Evolutionary conservation across 2,113 vertebrate genomes (phyloP), one percentile per base, ranked within the genome.

Genomic region (Sula dactylatra): DNA sequence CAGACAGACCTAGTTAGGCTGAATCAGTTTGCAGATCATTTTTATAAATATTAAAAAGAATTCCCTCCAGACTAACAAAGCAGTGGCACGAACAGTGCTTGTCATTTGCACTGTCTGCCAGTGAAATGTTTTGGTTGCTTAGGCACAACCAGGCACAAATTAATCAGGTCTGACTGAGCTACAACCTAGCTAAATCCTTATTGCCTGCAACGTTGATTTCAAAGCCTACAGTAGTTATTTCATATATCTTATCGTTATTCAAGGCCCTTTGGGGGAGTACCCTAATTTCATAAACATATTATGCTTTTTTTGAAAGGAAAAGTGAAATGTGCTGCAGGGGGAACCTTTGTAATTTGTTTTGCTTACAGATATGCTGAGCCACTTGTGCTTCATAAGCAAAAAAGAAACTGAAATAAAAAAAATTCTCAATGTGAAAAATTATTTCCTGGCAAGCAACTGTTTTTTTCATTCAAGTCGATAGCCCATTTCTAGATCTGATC

Each of bases 1-100:
- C 72, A 86, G 93, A 47, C 91, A 95, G 90, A 87, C 74, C 88
- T 59, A 86, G 85, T 61, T 96, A 67, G 74, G 61, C 59, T 86
- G 42, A 91, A 83, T 72, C 55, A 70, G 64, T 80, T 55, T 95
- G 56, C 82, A 93, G 72, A 92, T 66, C 3, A 16, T 83, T 95
- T 93, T 96, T 66, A 86, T 94, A 92, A 97, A 96, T 96, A 94
- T 96, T 95, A 93, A 96, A 90, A 90, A 79, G 72, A 67, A 93
- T 81, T 34, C 82, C 64, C 74, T 94, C 81, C 73, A 88, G 96
- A 95, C 29, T 86, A 82, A 82, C 62, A 95, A 82, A 89, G 49
- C 70, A 70, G 42, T 66, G 64, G 55, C 58, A 77, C 54, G 59
- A 47, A 42, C 20, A 67, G 61, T 31, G 38, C 56, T 72, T 87